Evolutionary conservation across 2,113 vertebrate species (phyloP).

Genomic region (Passerina amoena): DNA sequence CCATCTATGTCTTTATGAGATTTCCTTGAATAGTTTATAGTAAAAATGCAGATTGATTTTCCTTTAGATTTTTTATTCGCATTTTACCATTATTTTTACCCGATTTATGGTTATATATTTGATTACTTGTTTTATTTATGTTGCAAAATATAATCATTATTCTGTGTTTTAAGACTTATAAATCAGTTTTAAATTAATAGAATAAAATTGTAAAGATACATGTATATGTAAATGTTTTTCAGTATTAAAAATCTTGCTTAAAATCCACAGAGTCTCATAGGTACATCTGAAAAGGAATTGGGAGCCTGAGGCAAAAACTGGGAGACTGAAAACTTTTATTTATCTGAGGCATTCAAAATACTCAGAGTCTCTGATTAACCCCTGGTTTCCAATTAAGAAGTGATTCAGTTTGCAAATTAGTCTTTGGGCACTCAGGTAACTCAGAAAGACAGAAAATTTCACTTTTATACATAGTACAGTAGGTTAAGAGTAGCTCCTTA

Average conservation of each 20-base stretch:
- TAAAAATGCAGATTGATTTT: not conserved
- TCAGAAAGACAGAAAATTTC: not conserved
- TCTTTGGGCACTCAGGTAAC: not conserved
- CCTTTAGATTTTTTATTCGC: not conserved
- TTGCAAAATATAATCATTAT: not conserved
- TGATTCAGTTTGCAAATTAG: not conserved
- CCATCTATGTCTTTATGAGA: not conserved
- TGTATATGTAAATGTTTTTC: not conserved
- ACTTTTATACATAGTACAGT: not conserved
- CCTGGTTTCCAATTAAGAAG: fast-evolving
- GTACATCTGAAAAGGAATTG: not conserved
- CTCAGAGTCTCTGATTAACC: fast-evolving
- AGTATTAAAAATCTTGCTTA: not conserved
- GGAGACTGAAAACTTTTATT: not conserved
- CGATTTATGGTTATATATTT: not conserved
- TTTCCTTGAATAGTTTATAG: not conserved
- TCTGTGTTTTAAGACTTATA: not conserved
- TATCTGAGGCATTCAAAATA: not conserved
- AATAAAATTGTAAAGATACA: not conserved
- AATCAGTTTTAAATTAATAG: not conserved
- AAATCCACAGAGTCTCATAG: not conserved
- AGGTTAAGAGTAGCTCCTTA: not conserved
- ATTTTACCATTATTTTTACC: not conserved
- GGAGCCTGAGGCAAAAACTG: not conserved
- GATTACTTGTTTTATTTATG: not conserved